Evolutionary conservation across 2,888 invertebrate genomes (phyloP).

Genomic region (Acanthosepion pharaonis): DNA sequence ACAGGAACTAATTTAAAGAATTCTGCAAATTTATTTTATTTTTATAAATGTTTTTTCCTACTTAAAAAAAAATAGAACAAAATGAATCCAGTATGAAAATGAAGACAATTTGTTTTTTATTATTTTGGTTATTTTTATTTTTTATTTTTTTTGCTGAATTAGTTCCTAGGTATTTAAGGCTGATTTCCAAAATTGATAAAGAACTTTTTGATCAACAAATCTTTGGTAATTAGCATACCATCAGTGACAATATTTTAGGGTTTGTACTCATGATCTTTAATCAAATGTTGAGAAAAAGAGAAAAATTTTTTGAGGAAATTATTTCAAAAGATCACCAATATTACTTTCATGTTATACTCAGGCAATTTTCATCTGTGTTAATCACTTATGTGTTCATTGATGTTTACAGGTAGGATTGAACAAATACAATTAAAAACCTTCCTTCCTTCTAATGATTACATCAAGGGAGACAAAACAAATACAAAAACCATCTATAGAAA

Average conservation of each 20-base stretch:
- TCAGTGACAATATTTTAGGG: not conserved
- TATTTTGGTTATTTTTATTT: too few species aligned
- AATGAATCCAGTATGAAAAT: not conserved
- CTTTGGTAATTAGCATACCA: not conserved
- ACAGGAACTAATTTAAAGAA: not conserved
- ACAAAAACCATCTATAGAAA: not conserved
- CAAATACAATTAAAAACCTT: not conserved
- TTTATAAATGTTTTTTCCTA: not conserved
- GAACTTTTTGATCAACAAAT: slow-evolving; percentile 18
- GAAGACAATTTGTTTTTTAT: too few species aligned
- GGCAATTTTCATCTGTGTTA: too few species aligned
- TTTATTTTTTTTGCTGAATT: not conserved
- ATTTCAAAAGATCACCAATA: too few species aligned
- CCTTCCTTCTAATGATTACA: not conserved
- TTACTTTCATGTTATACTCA: too few species aligned
- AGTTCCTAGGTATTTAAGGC: not conserved
- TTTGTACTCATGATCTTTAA: not conserved
- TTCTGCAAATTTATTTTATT: not conserved
- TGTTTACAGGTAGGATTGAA: not conserved
- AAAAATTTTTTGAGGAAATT: too few species aligned
- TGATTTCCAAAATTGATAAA: not conserved
- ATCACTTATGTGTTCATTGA: not conserved
- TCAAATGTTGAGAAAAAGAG: not conserved
- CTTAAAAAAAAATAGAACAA: not conserved
- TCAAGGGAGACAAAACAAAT: not conserved